phyloP scores from a whole-genome alignment of 1,140 invertebrate species.

The Philotrypesis tridentata region DNA sequence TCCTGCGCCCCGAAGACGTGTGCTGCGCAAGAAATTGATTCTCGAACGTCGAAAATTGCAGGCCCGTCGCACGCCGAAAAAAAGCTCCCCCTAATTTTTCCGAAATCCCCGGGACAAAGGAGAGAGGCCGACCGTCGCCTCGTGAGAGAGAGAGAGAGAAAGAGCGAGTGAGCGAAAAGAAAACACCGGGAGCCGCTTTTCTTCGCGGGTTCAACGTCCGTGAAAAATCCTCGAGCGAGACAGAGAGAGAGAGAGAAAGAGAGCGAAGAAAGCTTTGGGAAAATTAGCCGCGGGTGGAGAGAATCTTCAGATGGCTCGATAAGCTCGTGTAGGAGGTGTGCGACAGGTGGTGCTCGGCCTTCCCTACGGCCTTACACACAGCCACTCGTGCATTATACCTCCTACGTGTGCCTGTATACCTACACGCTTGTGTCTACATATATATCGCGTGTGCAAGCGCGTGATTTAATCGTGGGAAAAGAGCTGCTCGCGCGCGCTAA shows the following conservation, averaged over 20 bases:
- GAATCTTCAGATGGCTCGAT: constrained; percentile 10
- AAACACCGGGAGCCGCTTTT: neutral
- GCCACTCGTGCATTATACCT: too few relatives aligned
- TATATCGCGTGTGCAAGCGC: constrained; percentile 29
- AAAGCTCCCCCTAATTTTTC: neutral
- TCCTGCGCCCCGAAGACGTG: neutral
- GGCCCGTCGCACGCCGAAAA: neutral
- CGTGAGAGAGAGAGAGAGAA: neutral
- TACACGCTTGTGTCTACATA: too few relatives aligned
- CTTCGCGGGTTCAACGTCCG: constrained; percentile 27
- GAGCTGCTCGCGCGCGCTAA: neutral
- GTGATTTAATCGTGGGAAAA: constrained; percentile 65
- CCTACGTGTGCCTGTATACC: too few relatives aligned
- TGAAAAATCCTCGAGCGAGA: neutral
- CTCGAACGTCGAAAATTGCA: neutral
- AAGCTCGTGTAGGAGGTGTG: constrained; percentile 43
- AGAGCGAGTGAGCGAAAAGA: too few relatives aligned
- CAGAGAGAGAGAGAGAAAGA: too few relatives aligned
- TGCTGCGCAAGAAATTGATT: neutral
- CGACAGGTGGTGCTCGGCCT: constrained; percentile 65
- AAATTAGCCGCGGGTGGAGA: neutral
- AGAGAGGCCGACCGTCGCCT: neutral
- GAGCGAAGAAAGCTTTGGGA: neutral
- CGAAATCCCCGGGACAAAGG: neutral
- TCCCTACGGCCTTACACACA: constrained; percentile 57